Evolutionary conservation across 2,797 vertebrate species (phyloP).

Genomic region (Myotis myotis): DNA sequence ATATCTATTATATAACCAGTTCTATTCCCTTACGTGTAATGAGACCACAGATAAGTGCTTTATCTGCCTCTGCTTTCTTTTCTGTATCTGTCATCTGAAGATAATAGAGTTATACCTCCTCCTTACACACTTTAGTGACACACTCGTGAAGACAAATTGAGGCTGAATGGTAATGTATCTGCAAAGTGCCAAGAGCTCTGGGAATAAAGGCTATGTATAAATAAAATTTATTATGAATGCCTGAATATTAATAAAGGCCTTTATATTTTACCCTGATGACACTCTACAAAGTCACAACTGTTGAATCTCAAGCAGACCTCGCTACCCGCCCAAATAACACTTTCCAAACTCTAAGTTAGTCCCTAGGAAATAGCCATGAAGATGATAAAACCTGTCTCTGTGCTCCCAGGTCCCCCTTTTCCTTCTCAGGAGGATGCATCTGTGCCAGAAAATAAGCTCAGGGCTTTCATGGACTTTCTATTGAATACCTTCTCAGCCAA

Average conservation of each 20-base stretch:
- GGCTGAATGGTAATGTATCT: conserved; percentile 7
- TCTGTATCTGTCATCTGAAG: conserved; percentile 59
- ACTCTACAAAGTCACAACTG: background rate
- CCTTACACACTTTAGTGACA: conserved; percentile 42
- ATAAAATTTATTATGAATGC: conserved; percentile 45
- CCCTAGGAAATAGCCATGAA: background rate
- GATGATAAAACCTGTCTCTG: background rate
- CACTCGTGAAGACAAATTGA: conserved; percentile 50
- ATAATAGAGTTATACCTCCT: conserved; percentile 59
- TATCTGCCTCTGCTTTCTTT: conserved; percentile 57
- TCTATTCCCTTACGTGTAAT: background rate
- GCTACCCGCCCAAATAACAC: background rate
- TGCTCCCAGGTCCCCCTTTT: background rate
- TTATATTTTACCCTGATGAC: conserved; percentile 15
- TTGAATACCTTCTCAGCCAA: background rate
- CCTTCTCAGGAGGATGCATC: background rate
- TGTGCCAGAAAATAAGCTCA: background rate
- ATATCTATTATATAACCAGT: background rate
- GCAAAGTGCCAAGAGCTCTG: background rate
- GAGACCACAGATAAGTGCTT: conserved; percentile 45
- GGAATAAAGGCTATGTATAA: conserved; percentile 36
- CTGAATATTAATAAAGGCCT: conserved; percentile 56
- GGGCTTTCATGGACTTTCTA: background rate
- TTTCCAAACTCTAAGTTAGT: background rate
- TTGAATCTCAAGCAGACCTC: background rate